Evolutionary conservation across 35 echinoderm and acorn worm species (phyloP).

Genomic region (Holothuria glaberrima): DNA sequence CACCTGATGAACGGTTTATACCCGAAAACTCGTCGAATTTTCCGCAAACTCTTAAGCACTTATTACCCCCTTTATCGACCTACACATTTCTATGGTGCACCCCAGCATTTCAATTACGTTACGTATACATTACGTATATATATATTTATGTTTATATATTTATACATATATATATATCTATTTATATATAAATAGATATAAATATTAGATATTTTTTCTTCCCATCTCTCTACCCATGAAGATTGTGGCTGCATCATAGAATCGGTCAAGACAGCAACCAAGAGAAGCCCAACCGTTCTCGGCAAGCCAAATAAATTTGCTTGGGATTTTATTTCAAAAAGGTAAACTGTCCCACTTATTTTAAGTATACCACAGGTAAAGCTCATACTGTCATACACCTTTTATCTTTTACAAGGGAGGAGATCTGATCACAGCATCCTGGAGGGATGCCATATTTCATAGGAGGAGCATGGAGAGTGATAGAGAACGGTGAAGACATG

Average conservation of each 20-base stretch:
- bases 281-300: conserved; percentile 63
- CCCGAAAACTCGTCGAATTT: too few species aligned
- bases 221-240: conserved; percentile 9
- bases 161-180: not conserved
- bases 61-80: too few species aligned
- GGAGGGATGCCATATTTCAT: too few species aligned
- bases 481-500: too few species aligned
- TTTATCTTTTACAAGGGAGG: not conserved
- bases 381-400: not conserved
- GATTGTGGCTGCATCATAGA: conserved; percentile 86
- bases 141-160: not conserved
- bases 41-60: too few species aligned
- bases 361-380: not conserved
- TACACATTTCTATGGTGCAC: too few species aligned
- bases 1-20: too few species aligned
- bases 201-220: too few species aligned
- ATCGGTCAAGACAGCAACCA: conserved; percentile 72
- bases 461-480: too few species aligned
- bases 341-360: conserved; percentile 11
- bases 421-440: not conserved
- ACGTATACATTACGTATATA: too few species aligned
- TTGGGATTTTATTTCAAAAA: conserved; percentile 79
- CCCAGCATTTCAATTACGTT: too few species aligned
- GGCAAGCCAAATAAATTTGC: conserved; percentile 86
- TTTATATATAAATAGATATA: too few species aligned